Conservation (phyloP, 2,797 vertebrate genomes). For the Acridotheres tristis region DNA sequence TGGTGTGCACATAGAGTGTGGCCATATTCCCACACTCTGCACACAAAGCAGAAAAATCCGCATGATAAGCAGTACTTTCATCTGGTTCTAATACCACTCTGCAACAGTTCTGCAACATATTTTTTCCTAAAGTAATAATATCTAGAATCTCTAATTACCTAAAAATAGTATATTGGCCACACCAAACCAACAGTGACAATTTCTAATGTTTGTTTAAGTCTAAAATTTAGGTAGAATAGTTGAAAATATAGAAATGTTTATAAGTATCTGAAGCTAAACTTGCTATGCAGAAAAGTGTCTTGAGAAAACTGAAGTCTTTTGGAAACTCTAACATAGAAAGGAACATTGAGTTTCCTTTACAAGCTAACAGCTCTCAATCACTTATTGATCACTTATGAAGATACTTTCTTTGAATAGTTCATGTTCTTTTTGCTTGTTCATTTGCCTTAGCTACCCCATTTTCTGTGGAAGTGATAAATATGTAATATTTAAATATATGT, state of each 20-base stretch:
- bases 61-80: neutral
- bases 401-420: neutral
- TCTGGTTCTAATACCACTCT: neutral
- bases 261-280: neutral
- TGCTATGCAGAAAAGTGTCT: neutral
- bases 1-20: neutral
- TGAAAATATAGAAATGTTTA: neutral
- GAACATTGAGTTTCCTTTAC: neutral
- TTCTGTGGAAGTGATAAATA: neutral
- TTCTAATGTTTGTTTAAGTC: neutral
- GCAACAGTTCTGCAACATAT: neutral
- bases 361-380: neutral
- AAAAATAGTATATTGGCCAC: neutral
- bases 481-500: neutral
- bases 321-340: neutral
- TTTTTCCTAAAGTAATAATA: neutral
- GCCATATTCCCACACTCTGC: neutral
- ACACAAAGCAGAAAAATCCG: neutral
- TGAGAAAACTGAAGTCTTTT: neutral
- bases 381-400: neutral
- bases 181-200: neutral
- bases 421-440: neutral
- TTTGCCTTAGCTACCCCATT: neutral
- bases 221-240: neutral
- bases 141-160: slow-evolving; percentile 7